A percentile compares a stretch with the other conserved stretches of the same genome.
phyloP scores from a whole-genome alignment of 1,140 invertebrate species.

The Drosophila subobscura region DNA sequence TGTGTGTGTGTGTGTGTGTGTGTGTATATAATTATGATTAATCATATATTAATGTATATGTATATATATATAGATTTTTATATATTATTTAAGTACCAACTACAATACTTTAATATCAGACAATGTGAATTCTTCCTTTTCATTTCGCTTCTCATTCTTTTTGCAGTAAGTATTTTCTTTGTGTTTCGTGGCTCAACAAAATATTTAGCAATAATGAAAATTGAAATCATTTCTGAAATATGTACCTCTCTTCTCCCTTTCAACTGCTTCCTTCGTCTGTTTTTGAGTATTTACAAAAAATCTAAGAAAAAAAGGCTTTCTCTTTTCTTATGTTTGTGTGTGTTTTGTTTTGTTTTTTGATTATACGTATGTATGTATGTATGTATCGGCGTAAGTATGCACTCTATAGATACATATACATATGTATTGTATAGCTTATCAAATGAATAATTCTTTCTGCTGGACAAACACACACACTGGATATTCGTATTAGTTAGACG shows the following conservation, averaged over 20 bases:
- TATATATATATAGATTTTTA: constrained; percentile 39
- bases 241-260: constrained; percentile 19
- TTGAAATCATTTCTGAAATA: constrained; percentile 28
- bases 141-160: constrained; percentile 6
- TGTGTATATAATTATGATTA: constrained; percentile 45
- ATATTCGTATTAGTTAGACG: constrained; percentile 48
- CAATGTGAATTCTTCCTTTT: constrained; percentile 50
- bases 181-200: constrained; percentile 50
- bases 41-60: constrained; percentile 49
- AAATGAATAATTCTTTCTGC: constrained; percentile 50
- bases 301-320: constrained; percentile 67
- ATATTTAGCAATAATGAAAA: constrained; percentile 63
- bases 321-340: constrained; percentile 17
- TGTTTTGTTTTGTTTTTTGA: constrained; percentile 24
- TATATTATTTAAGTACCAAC: constrained; percentile 68
- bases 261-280: constrained; percentile 5
- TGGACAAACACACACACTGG: constrained; percentile 37
- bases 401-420: constrained; percentile 3
- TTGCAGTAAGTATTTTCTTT: constrained; percentile 13
- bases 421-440: constrained; percentile 20
- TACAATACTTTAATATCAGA: constrained; percentile 80
- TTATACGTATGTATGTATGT: constrained; percentile 37
- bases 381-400: constrained; percentile 24
- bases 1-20: constrained; percentile 12
- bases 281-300: constrained; percentile 81